Conservation (phyloP, 2,797 vertebrate species). For the Epinephelus malabaricus region DNA sequence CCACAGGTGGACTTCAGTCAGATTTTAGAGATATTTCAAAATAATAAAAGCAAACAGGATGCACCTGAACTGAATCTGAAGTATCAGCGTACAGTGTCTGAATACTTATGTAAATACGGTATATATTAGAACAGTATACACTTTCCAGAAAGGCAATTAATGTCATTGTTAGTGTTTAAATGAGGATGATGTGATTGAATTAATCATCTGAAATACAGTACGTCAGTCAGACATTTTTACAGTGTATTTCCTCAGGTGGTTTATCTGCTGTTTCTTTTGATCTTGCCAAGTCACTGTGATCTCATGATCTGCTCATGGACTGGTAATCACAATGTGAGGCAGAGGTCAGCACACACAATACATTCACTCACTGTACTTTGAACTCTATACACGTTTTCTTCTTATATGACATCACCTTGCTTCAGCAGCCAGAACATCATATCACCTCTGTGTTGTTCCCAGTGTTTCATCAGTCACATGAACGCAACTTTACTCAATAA, state of each 20-base stretch:
- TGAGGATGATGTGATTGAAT: too few species aligned
- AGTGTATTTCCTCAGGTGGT: background rate
- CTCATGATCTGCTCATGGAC: slow-evolving; percentile 10
- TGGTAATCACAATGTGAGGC: slow-evolving; percentile 15
- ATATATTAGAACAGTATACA: background rate
- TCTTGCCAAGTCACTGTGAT: slow-evolving; percentile 26
- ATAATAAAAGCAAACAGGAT: background rate
- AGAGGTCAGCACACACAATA: slow-evolving; percentile 20
- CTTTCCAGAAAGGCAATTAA: background rate
- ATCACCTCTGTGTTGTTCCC: slow-evolving; percentile 18
- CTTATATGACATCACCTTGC: slow-evolving; percentile 32
- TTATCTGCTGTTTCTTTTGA: slow-evolving; percentile 18
- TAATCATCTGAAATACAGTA: too few species aligned
- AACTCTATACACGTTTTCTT: background rate
- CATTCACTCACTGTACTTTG: background rate
- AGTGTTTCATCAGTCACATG: slow-evolving; percentile 4
- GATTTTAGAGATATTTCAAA: background rate
- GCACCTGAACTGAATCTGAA: background rate
- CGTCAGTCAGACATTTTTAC: background rate
- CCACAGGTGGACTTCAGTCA: too few species aligned
- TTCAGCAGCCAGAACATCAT: background rate
- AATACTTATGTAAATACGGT: background rate
- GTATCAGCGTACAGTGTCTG: background rate
- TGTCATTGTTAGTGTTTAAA: too few species aligned
- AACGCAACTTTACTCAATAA: slow-evolving; percentile 33